Evolutionary conservation across 1,140 invertebrate genomes (phyloP).

Genomic region (Cyphomyrmex costatus): DNA sequence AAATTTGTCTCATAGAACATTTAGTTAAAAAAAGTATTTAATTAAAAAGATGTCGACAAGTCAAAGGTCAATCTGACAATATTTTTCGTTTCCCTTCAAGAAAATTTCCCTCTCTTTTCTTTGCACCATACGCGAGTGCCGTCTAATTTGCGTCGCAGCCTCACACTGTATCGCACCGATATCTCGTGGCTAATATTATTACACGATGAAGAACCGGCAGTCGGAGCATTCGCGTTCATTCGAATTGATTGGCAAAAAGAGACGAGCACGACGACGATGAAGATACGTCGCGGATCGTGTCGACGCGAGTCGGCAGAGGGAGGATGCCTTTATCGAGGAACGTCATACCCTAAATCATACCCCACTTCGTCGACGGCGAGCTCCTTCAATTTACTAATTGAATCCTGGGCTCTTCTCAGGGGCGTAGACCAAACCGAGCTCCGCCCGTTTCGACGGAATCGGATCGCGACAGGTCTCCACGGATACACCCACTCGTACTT

Average conservation of each 20-base stretch:
- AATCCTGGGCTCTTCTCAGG: slow-evolving; percentile 71
- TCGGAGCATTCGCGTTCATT: slow-evolving; percentile 16
- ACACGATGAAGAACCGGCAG: not conserved
- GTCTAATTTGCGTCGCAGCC: slow-evolving; percentile 25
- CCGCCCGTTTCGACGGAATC: slow-evolving; percentile 50
- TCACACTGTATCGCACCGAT: not conserved
- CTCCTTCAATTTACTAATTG: slow-evolving; percentile 85
- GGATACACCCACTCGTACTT: slow-evolving; percentile 61
- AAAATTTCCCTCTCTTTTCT: not conserved
- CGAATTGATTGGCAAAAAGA: slow-evolving; percentile 52
- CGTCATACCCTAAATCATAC: slow-evolving; percentile 66
- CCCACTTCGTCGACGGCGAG: slow-evolving; percentile 50
- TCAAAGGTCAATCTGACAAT: not conserved
- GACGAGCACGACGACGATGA: slow-evolving; percentile 43
- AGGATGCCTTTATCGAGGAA: slow-evolving; percentile 10
- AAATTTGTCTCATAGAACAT: not conserved
- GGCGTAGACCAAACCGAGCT: slow-evolving; percentile 62
- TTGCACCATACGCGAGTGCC: not conserved
- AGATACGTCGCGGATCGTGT: slow-evolving; percentile 43
- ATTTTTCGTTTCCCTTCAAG: not conserved
- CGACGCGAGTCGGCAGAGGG: not conserved
- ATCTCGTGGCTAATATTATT: slow-evolving; percentile 49
- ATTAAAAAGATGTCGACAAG: not conserved
- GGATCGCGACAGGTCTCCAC: slow-evolving; percentile 24
- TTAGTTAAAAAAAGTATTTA: not conserved